Evolutionary conservation across 2,113 vertebrate genomes (phyloP).

Genomic region (Falco punctatus): DNA sequence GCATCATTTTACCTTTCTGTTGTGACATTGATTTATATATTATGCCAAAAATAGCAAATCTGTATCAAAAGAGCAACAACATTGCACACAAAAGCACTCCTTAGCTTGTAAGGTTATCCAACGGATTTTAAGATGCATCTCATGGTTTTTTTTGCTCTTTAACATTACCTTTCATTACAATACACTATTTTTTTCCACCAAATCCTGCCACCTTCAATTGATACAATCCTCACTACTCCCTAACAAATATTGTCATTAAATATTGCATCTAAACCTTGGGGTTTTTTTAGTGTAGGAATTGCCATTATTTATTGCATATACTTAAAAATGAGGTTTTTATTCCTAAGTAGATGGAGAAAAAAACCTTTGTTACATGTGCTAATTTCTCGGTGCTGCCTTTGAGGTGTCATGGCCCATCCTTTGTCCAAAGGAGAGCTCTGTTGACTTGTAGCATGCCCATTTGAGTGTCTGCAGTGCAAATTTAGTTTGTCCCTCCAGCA

Average conservation of each 20-base stretch:
- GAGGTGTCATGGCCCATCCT: neutral
- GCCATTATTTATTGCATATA: neutral
- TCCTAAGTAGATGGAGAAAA: neutral
- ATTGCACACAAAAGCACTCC: neutral
- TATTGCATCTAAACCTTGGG: neutral
- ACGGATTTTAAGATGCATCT: neutral
- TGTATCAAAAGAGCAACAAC: neutral
- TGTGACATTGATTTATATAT: neutral
- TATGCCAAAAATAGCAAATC: neutral
- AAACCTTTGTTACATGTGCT: neutral
- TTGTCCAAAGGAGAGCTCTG: neutral
- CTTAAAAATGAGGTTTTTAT: neutral
- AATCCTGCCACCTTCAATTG: neutral
- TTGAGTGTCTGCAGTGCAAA: neutral
- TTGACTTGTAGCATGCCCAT: neutral
- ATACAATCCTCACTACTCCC: neutral
- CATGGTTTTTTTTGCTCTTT: neutral
- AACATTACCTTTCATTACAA: neutral
- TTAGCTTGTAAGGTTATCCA: neutral
- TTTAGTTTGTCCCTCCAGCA: neutral
- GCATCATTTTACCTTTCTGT: neutral
- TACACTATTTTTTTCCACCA: neutral
- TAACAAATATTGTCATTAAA: neutral
- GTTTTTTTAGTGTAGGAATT: neutral
- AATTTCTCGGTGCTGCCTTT: neutral